Conservation (phyloP, 2,797 vertebrate species). For the Cossypha niveicapilla region DNA sequence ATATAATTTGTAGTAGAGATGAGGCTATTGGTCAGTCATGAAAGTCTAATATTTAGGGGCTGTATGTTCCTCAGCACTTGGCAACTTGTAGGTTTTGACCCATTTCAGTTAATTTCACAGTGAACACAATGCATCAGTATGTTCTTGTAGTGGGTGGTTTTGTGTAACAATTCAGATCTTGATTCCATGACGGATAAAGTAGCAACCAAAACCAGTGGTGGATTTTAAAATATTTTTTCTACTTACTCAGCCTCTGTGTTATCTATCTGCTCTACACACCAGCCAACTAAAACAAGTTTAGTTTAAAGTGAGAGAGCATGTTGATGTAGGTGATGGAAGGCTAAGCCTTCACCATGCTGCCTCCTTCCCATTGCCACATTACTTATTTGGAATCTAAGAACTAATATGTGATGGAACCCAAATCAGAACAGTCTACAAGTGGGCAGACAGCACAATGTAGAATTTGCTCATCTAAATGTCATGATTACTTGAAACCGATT, state of each 20-base stretch:
- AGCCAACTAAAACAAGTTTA: not conserved
- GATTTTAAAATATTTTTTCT: not conserved
- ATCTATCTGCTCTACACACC: not conserved
- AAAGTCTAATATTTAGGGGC: not conserved
- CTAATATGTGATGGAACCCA: not conserved
- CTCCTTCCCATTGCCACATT: not conserved
- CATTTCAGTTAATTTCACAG: not conserved
- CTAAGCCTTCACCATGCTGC: not conserved
- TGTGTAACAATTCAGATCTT: not conserved
- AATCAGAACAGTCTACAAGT: not conserved
- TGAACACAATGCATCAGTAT: not conserved
- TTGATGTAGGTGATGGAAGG: not conserved
- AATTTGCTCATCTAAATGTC: not conserved
- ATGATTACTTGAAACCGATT: not conserved
- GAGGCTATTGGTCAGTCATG: not conserved
- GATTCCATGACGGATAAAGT: not conserved
- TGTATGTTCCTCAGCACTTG: accelerated
- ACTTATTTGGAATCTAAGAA: not conserved
- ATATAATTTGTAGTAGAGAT: not conserved
- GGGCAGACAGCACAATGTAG: not conserved
- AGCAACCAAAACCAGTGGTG: not conserved
- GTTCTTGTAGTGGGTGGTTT: not conserved
- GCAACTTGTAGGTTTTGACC: not conserved
- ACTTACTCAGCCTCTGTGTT: not conserved
- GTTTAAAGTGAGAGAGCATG: not conserved